phyloP scores from a whole-genome alignment of 2,113 vertebrate species.

The Caranx ignobilis region DNA sequence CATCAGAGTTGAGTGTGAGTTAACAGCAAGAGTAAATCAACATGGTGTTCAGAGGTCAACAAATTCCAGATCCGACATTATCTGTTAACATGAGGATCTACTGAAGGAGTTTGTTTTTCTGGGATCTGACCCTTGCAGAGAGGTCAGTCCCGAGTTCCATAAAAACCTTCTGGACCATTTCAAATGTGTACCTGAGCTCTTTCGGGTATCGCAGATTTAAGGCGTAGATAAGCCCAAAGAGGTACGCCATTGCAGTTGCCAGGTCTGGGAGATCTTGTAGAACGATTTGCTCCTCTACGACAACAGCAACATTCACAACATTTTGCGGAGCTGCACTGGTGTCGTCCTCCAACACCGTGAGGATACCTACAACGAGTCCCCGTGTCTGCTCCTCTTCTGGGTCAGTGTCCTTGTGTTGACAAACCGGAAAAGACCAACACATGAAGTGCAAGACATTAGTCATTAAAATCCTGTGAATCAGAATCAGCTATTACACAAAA shows the following conservation, averaged over 20 bases:
- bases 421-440: conserved; percentile 10
- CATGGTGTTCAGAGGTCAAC: too few species aligned
- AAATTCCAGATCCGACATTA: too few species aligned
- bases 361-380: conserved; percentile 22
- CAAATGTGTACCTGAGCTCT: conserved; percentile 23
- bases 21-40: too few species aligned
- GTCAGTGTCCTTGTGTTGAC: conserved; percentile 18
- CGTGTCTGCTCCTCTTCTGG: conserved; percentile 15
- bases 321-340: not conserved
- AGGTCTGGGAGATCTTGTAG: conserved; percentile 22
- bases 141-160: conserved; percentile 26
- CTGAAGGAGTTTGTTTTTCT: conserved; percentile 29
- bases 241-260: conserved; percentile 17
- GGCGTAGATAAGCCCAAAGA: conserved; percentile 19
- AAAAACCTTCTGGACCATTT: conserved; percentile 29
- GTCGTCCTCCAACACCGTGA: conserved; percentile 21
- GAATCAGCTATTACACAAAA: too few species aligned
- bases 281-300: conserved; percentile 10
- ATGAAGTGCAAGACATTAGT: conserved; percentile 5
- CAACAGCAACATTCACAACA: not conserved
- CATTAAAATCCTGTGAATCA: not conserved
- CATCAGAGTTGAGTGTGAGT: too few species aligned
- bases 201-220: conserved; percentile 17
- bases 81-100: not conserved
- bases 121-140: conserved; percentile 26